phyloP scores from a whole-genome alignment of 2,113 vertebrate species.

The Notiomystis cincta region DNA sequence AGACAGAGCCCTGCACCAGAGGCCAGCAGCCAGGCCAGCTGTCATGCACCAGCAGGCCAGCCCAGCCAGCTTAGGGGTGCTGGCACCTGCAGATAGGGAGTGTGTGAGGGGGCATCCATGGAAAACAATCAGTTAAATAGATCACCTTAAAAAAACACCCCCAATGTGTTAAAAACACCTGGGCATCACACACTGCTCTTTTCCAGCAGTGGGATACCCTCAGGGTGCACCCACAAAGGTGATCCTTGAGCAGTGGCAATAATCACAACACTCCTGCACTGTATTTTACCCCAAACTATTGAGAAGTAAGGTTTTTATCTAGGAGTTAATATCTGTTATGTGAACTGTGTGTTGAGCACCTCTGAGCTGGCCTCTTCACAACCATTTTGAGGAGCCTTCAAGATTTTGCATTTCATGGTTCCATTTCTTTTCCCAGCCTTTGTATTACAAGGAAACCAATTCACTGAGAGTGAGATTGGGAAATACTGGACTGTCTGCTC shows the following conservation, averaged over 20 bases:
- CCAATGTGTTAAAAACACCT: fast-evolving
- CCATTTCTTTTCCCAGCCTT: neutral
- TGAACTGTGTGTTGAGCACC: neutral
- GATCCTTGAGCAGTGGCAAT: neutral
- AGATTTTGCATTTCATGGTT: neutral
- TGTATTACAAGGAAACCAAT: neutral
- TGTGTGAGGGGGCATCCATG: neutral
- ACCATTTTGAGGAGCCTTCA: neutral
- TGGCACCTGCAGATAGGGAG: neutral
- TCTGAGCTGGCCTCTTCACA: neutral
- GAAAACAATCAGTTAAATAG: neutral
- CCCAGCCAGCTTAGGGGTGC: neutral
- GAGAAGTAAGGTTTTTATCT: neutral
- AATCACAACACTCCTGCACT: neutral
- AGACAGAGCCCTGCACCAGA: neutral
- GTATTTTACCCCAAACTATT: neutral
- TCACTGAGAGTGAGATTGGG: neutral
- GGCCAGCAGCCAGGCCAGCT: neutral
- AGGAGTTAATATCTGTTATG: neutral
- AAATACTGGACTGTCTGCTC: neutral
- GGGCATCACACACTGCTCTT: fast-evolving
- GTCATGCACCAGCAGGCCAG: neutral
- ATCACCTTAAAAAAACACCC: neutral
- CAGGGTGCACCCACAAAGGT: neutral
- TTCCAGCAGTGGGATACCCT: neutral